Evolutionary conservation across 2,113 vertebrate genomes (phyloP), one percentile per base, ranked within the genome.

Genomic region (Lophius piscatorius): DNA sequence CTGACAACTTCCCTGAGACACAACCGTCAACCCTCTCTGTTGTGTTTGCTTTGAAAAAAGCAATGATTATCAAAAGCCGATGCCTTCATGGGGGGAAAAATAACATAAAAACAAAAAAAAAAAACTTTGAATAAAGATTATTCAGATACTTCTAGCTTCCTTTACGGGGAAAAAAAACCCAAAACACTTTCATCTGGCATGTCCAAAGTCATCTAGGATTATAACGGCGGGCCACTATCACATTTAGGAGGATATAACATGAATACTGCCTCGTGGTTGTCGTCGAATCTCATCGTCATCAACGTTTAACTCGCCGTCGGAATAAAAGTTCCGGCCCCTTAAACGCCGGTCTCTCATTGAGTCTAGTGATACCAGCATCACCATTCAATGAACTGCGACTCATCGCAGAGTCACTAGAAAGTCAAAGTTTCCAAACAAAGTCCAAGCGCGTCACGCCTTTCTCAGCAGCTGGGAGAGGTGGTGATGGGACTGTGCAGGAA

Each of bases 401-500:
- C 47, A 34, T 13, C 20, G 20, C 12, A 44, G 55, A 71, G 69
- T 49, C 67, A 58, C 38, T 23, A 5, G 6, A 35, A 29, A 38
- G 52, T 17, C 31, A 9, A 26, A 52, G 51, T 20, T 65, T 63
- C 33, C 21, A 38, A 55, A 49, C 29, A 63, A 17, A 41, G 59
- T 70, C 41, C 49, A 16, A 36, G 23, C 39, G 4, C n/a, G 21
- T 20, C 13, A 24, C 29, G 3, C 9, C n/a, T 54, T 26, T 28
- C 49, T 97, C 89, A 98, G 93, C 95, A 98, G 90, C 95, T 97
- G 0, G 97, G 96, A 13, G 96, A 98, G 38, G 97, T 96, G 35
- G 97, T 98, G 83, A 99, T 98, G 74, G 97, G 97, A 64, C 95
- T 98, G 88, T 97, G 94, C 36, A 98, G 94, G 87, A 96, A 98